Evolutionary conservation across 2,113 vertebrate genomes (phyloP).

Genomic region (Opisthocomus hoazin): DNA sequence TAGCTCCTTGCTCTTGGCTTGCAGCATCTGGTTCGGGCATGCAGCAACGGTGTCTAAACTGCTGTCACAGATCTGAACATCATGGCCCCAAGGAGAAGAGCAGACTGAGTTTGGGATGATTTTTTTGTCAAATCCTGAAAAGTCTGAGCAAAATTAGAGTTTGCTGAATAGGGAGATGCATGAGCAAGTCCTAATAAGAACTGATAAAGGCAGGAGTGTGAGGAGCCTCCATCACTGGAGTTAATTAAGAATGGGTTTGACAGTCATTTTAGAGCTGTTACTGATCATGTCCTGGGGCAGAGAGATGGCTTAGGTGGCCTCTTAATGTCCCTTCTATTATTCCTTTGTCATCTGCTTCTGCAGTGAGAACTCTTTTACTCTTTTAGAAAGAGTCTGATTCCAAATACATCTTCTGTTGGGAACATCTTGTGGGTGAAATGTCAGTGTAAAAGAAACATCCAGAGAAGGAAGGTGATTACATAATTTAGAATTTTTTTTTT

Average conservation of each 20-base stretch:
- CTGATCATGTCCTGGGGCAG: background rate
- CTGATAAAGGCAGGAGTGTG: background rate
- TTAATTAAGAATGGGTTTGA: background rate
- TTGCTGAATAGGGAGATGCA: background rate
- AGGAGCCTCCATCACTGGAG: background rate
- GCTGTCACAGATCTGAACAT: background rate
- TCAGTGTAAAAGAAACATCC: background rate
- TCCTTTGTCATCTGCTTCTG: background rate
- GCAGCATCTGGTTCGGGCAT: background rate
- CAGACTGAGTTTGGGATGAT: no score
- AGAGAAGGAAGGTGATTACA: background rate
- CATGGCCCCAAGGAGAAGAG: background rate
- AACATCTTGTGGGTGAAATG: background rate
- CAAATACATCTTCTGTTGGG: background rate
- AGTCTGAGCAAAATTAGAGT: background rate
- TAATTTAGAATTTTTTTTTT: background rate
- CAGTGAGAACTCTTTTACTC: background rate
- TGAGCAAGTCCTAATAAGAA: background rate
- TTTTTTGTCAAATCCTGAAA: background rate
- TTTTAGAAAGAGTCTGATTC: background rate
- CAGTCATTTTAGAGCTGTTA: background rate
- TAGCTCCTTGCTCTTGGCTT: background rate
- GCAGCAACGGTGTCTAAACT: background rate
- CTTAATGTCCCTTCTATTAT: background rate
- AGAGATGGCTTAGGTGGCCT: background rate